A percentile compares a stretch with the other conserved stretches of the same genome.
Conservation (phyloP, 2,113 vertebrate genomes). For the Solea solea region DNA sequence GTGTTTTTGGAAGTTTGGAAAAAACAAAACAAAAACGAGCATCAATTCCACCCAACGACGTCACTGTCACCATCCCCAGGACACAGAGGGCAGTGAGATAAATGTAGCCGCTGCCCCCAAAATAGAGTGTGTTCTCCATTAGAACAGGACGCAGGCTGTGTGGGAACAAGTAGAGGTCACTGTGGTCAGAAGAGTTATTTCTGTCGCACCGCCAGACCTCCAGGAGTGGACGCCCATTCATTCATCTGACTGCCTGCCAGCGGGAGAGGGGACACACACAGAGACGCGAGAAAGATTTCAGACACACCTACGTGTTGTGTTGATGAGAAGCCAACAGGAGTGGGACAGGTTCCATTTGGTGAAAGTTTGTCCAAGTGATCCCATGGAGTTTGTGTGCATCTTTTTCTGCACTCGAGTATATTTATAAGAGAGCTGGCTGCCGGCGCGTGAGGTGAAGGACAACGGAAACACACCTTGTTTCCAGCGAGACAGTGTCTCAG, state of each 20-base stretch:
- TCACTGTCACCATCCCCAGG: slow-evolving; percentile 70
- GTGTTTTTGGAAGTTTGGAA: neutral
- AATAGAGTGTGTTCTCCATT: slow-evolving; percentile 71
- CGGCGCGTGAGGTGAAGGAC: slow-evolving; percentile 37
- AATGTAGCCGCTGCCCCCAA: slow-evolving; percentile 66
- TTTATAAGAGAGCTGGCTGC: slow-evolving; percentile 21
- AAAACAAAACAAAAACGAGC: slow-evolving; percentile 23
- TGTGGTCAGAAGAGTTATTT: slow-evolving; percentile 78
- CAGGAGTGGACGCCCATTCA: slow-evolving; percentile 72
- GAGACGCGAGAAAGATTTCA: slow-evolving; percentile 13
- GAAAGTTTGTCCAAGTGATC: slow-evolving; percentile 18
- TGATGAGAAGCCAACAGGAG: slow-evolving; percentile 32
- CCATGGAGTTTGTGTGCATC: slow-evolving; percentile 36
- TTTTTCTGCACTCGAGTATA: slow-evolving; percentile 15
- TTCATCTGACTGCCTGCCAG: slow-evolving; percentile 67
- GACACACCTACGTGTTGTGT: slow-evolving; percentile 37
- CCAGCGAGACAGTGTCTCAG: slow-evolving; percentile 60
- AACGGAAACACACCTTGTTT: slow-evolving; percentile 61
- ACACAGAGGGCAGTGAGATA: slow-evolving; percentile 76
- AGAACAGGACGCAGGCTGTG: slow-evolving; percentile 70
- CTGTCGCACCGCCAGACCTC: slow-evolving; percentile 69
- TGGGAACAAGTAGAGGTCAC: slow-evolving; percentile 76
- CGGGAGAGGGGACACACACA: slow-evolving; percentile 42
- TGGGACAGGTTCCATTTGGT: slow-evolving; percentile 31
- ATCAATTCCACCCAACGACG: slow-evolving; percentile 67